Base-by-base conservation (phyloP, 2,888 invertebrate species). In the Apamea anceps region DNA sequence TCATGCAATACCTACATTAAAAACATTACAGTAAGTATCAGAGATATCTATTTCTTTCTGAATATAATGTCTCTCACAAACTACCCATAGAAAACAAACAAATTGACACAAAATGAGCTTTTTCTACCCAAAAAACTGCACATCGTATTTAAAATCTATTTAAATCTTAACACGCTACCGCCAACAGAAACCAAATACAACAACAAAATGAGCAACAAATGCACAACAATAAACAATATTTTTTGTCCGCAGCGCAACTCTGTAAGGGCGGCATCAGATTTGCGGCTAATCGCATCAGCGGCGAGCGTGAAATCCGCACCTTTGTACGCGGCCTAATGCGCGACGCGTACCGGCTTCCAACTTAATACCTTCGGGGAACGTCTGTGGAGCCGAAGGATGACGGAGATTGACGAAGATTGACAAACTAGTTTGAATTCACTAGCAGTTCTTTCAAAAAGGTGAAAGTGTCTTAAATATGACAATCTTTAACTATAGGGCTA, bases 251-350 rank as follows among this genome's bases (percentile, higher is more conserved):
- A n/a, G n/a, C 74, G 57, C 79, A 74, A 82, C 65, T 72, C 60
- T 42, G 70, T 83, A 85, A 88, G 82, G 89, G 84, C 86, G 81
- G 82, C 78, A 54, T 15, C 86, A 83, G 90, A 90, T 89, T 86
- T 86, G 79, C 75, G 72, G 71, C 66, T 89, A 89, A 89, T 89
- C 89, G 84, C 83, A 87, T 90, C 90, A 89, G 77, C 85, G 83
- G 72, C 54, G 75, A 80, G 84, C 91, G 90, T 91, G 77, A 91
- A 92, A 90, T 87, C 90, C 87, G 85, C 77, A 79, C 84, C 79
- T 85, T 81, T 89, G 86, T 81, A 72, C 51, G 65, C 72, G 18
- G 80, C 82, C 81, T 89, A 89, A 90, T 84, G 77, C 89, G 82
- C 51, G 71, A 84, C 85, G 82, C 83, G 90, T 45, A 76, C 78